Base-by-base conservation (phyloP, 2,113 vertebrate species). In the Phalacrocorax pelagicus region DNA sequence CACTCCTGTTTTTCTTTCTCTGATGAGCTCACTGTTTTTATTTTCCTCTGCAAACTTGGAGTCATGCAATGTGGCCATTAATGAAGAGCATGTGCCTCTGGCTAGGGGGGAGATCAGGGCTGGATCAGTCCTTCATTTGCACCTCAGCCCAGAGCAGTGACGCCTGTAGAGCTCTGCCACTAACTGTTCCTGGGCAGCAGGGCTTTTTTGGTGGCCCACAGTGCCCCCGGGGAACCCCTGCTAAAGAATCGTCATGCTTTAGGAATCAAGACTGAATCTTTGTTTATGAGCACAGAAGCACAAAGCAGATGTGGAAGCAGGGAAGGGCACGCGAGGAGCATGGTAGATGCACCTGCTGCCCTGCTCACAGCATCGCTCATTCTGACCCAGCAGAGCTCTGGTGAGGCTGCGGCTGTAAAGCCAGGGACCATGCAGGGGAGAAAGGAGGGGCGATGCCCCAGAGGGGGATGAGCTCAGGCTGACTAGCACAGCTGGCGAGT, bases 21-120 rank as follows among this genome's bases (percentile, higher is more conserved):
- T 75, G 91, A 87, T 96, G 96, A 97, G 88, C 88, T 97, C 97
- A 95, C 77, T 94, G 86, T 72, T 91, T 91, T 95, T 75, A 87
- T 94, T 94, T 84, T 81, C 57, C 55, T 81, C 91, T 84, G 65
- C 88, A 90, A 74, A 42, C 24, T 32, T 17, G 51, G 0, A 96
- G 94, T 92, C 96, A 96, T 94, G 97, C 97, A 96, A 92, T 87
- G 91, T 46, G 75, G 88, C 86, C 52, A 26, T 72, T 91, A 95
- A 97, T 66, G 77, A 95, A 17, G 88, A 97, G 95, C 96, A 96
- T 81, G 94, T 94, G 97, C 57, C 94, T 83, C 46, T 69, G 92
- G 65, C 86, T 44, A 32, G 44, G 54, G n/a, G 77, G 82, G 46
- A 78, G 47, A 32, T 5, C 2, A 7, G 72, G 67, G 67, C 71